Conservation (phyloP, 1,140 invertebrate genomes). For the Cyclargus thomasi region DNA sequence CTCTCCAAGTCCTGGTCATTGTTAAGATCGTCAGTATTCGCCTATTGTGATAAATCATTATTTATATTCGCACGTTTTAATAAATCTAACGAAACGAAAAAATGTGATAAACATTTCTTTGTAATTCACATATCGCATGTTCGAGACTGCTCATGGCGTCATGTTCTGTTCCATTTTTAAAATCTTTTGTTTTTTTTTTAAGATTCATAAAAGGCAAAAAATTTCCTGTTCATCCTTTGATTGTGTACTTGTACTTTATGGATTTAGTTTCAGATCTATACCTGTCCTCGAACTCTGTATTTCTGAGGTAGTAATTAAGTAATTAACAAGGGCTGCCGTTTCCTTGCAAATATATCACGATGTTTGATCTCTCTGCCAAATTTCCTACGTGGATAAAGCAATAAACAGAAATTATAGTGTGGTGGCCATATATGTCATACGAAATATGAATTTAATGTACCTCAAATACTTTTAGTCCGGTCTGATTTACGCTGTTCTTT, state of each 20-base stretch:
- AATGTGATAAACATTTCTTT: slow-evolving; percentile 5
- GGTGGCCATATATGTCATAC: slow-evolving; percentile 5
- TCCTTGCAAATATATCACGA: not conserved
- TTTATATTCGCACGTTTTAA: slow-evolving; percentile 24
- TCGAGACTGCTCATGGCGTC: not conserved
- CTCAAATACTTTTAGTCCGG: slow-evolving; percentile 46
- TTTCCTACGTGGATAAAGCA: not conserved
- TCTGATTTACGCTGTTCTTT: slow-evolving; percentile 57
- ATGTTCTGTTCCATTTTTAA: slow-evolving; percentile 5
- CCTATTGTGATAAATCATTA: slow-evolving; percentile 40
- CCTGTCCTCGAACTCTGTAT: not conserved
- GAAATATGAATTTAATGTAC: slow-evolving; percentile 39
- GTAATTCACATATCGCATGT: not conserved
- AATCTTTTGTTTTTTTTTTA: not conserved
- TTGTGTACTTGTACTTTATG: not conserved
- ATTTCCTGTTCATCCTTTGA: not conserved
- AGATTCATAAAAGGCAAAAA: not conserved
- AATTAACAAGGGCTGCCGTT: not conserved
- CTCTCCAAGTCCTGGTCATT: slow-evolving; percentile 44
- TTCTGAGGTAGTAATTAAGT: not conserved
- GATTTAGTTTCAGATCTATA: not conserved
- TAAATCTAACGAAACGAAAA: slow-evolving; percentile 1
- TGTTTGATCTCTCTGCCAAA: not conserved
- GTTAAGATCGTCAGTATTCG: slow-evolving; percentile 41
- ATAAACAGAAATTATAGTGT: slow-evolving; percentile 21